Evolutionary conservation across 30 jellyfish, hydroid and myxozoan species (phyloP).

Genomic region (Nemopilema nomurai): DNA sequence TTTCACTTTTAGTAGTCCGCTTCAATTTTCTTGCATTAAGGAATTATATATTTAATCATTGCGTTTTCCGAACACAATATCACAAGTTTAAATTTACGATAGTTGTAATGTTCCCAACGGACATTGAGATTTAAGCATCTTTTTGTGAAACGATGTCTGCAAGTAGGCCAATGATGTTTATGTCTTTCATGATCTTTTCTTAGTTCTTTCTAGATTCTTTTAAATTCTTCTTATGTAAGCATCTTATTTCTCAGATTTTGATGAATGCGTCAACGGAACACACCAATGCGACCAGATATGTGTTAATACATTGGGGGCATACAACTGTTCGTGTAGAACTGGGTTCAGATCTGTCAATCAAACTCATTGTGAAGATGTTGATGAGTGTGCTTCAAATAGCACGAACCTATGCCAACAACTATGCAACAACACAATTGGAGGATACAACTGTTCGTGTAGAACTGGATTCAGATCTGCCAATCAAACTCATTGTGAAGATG

Average conservation of each 20-base stretch:
- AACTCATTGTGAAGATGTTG: conserved; percentile 21
- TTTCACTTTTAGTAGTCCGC: background rate
- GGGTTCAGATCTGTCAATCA: conserved; percentile 15
- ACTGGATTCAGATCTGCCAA: too few species aligned
- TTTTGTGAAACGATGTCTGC: too few species aligned
- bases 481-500: too few species aligned
- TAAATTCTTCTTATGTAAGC: background rate
- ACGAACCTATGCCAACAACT: too few species aligned
- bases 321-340: conserved; percentile 33
- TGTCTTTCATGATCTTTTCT: background rate
- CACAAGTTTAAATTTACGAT: too few species aligned
- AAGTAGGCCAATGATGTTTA: background rate
- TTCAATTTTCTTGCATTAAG: background rate
- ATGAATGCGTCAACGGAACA: conserved; percentile 44
- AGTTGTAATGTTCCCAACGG: too few species aligned
- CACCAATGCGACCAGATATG: conserved; percentile 32
- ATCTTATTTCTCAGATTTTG: conserved; percentile 12
- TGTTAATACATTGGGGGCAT: conserved; percentile 20
- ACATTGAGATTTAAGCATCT: too few species aligned
- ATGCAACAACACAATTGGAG: conserved; percentile 15
- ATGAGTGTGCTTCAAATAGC: conserved; percentile 26
- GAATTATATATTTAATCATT: too few species aligned
- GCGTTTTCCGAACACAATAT: too few species aligned
- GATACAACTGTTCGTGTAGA: conserved; percentile 14
- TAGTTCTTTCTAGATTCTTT: too few species aligned